Evolutionary conservation across 2,888 invertebrate species (phyloP).

Genomic region (Caenorhabditis sp.): DNA sequence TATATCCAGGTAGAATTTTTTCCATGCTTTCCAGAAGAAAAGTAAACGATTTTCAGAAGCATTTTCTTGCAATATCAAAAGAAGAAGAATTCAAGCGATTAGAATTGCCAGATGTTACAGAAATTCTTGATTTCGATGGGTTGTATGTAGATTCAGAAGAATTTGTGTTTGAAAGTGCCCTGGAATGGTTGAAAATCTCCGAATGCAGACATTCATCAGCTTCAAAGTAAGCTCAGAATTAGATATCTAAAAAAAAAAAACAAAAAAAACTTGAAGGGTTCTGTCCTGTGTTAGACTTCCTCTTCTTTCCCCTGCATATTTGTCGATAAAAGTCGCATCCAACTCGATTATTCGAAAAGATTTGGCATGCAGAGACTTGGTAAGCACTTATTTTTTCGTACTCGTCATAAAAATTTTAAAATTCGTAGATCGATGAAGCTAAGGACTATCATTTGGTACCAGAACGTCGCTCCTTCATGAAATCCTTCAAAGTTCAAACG

Average conservation of each 20-base stretch:
- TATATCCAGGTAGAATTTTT: too few species aligned
- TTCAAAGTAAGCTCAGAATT: conserved; percentile 28
- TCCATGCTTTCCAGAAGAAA: too few species aligned
- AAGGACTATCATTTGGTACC: conserved; percentile 88
- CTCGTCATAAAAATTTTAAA: too few species aligned
- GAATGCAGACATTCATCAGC: conserved; percentile 75
- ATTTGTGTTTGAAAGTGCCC: conserved; percentile 83
- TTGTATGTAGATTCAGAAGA: conserved; percentile 82
- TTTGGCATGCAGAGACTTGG: conserved; percentile 73
- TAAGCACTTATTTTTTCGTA: too few species aligned
- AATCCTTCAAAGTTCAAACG: conserved; percentile 79
- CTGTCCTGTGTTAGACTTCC: conserved; percentile 83
- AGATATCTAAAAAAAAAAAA: neutral
- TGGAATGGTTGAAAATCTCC: conserved; percentile 82
- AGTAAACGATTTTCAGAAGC: too few species aligned
- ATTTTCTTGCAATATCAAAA: conserved; percentile 81
- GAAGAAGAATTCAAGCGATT: conserved; percentile 81
- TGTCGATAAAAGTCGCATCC: conserved; percentile 78
- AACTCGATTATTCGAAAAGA: conserved; percentile 77
- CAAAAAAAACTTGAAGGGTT: conserved; percentile 73
- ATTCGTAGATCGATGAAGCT: conserved; percentile 84
- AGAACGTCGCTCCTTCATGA: conserved; percentile 81
- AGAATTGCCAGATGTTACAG: conserved; percentile 26
- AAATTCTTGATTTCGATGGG: conserved; percentile 81
- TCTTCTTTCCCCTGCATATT: conserved; percentile 82